phyloP scores from a whole-genome alignment of 2,888 invertebrate genomes.

The Pseudococcus viburni region DNA sequence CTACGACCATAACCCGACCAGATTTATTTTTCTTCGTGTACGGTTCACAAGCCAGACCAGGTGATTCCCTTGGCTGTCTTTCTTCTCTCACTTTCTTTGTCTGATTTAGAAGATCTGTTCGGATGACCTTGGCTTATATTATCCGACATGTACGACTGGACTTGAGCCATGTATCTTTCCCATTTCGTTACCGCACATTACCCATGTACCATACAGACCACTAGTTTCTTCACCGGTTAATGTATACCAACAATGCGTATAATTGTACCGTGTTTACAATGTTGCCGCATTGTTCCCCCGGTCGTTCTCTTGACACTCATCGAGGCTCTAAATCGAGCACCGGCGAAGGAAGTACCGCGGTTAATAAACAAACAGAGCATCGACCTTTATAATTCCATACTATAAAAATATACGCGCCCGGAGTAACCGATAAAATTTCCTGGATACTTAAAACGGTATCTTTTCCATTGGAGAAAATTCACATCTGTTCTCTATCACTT shows the following conservation, averaged over 20 bases:
- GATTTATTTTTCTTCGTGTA: no score
- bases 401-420: not conserved
- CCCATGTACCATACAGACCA: not conserved
- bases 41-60: not conserved
- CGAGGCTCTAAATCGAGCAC: conserved; percentile 23
- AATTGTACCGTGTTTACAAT: conserved; percentile 17
- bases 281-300: conserved; percentile 40
- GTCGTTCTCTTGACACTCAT: not conserved
- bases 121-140: conserved; percentile 54
- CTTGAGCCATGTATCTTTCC: conserved; percentile 10
- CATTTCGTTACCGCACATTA: conserved; percentile 31
- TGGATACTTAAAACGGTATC: not conserved
- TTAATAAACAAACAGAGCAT: conserved; percentile 47
- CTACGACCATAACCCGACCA: no score
- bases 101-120: not conserved
- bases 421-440: conserved; percentile 30
- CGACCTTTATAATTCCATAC: conserved; percentile 30
- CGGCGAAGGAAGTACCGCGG: not conserved
- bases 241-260: not conserved
- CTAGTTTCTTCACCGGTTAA: conserved; percentile 30
- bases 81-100: conserved; percentile 19
- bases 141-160: conserved; percentile 40
- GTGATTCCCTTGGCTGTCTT: not conserved
- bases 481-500: conserved; percentile 13
- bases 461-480: not conserved